These are phyloP conservation scores for Corythornis cristatus DNA, from an alignment of 2,113 vertebrate genomes.

Conservation along the genomic window DNA sequence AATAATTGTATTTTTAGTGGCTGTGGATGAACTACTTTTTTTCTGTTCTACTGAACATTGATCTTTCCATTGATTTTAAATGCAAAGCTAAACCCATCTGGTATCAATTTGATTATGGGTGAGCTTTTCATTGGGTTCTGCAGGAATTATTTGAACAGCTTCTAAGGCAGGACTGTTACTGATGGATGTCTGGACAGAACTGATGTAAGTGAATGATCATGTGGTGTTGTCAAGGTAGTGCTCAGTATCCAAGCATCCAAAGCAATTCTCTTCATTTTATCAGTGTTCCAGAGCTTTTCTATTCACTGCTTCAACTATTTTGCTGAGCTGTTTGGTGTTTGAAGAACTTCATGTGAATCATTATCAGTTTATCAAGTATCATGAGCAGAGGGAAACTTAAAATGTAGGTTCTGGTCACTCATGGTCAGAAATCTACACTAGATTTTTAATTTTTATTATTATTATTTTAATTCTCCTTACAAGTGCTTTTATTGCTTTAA, in stretches of 20 bases:
- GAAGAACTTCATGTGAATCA: neutral
- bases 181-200: neutral
- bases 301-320: neutral
- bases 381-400: neutral
- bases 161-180: neutral
- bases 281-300: neutral
- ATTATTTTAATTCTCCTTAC: neutral
- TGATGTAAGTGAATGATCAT: neutral
- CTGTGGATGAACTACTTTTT: neutral
- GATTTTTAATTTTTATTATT: neutral
- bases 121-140: neutral
- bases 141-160: neutral
- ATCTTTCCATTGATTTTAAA: slow-evolving; percentile 36
- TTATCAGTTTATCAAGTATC: neutral
- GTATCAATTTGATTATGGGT: neutral
- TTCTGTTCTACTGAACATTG: neutral
- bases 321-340: neutral
- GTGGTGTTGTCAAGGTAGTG: neutral
- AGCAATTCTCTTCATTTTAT: neutral
- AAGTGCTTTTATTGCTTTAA: neutral
- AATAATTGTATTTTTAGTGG: neutral
- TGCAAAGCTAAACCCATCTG: neutral
- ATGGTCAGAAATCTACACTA: neutral
- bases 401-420: neutral
- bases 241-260: neutral